Base-by-base conservation (phyloP, 2,113 vertebrate species). In the Hyperopisus bebe region DNA sequence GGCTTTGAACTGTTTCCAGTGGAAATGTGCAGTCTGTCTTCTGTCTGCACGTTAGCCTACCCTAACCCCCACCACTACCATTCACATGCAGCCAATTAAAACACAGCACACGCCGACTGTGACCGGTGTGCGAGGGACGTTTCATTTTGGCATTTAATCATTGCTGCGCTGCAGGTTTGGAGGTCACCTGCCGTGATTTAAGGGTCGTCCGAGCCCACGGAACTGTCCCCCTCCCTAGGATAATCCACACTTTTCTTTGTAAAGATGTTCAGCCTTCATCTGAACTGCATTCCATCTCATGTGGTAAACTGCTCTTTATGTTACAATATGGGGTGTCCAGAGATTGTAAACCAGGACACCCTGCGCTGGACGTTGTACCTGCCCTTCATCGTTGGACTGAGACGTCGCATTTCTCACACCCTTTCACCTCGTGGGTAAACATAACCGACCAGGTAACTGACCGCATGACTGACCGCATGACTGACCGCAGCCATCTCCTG, bases 11-110 rank as follows among this genome's bases (percentile, higher is more conserved):
- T 51, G 47, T 53, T 89, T 89, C n/a, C 70, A 80, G 88, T 51
- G 48, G 88, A 80, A 82, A 89, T 80, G n/a, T 47, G 48, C 31
- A 53, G 27, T 39, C 85, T 87, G 85, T 53, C 85, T 87, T 39
- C 47, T 27, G 48, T 53, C 50, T 55, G n/a, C 48, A 19, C 85
- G n/a, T 87, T 31, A 27, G 8, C 50, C 50, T 39, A 51, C 13
- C 31, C 8, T 24, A 1, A 48, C 44, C 42, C 86, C 35, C 74
- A 11, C 51, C 51, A 35, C 46, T 27, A 19, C 46, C 46, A 44
- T 82, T 89, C 88, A 82, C 47, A 39, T 39, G 70, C 13, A 82
- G 70, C 48, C 70, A 80, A 51, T 80, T 51, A 82, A 82, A 50
- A 27, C 11, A 80, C 70, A 19, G 5, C 31, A n/a, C 66, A 89